Conservation (phyloP, 2,888 invertebrate species). For the Caradrina kadenii region DNA sequence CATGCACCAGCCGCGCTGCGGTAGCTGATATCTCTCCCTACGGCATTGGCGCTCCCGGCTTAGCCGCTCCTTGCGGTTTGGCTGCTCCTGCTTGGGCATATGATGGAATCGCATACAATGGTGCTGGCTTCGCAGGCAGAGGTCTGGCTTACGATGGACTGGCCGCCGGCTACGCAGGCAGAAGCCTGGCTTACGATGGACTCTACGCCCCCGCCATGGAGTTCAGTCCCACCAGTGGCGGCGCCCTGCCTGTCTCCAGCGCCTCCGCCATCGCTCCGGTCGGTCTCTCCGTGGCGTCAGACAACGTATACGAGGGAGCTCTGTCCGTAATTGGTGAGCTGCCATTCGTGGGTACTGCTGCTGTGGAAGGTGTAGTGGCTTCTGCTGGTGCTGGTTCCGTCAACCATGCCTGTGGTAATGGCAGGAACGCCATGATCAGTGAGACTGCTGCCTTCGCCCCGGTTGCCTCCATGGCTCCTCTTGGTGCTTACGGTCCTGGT, state of each 20-base stretch:
- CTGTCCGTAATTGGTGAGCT: conserved; percentile 10
- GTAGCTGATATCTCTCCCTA: not conserved
- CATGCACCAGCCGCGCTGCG: not conserved
- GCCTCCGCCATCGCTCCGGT: not conserved
- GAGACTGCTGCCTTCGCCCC: conserved; percentile 28
- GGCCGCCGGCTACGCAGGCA: not conserved
- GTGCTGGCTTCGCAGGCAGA: not conserved
- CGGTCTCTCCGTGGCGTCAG: not conserved
- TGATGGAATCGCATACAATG: not conserved
- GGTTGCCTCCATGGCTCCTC: conserved; percentile 53
- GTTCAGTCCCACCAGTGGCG: not conserved
- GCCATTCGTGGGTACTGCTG: conserved; percentile 10
- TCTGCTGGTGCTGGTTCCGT: conserved; percentile 73
- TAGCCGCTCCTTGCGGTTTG: conserved; percentile 30
- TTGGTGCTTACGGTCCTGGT: conserved; percentile 11
- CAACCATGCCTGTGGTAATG: conserved; percentile 74
- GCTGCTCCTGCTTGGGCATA: conserved; percentile 20
- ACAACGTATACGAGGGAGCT: conserved; percentile 51
- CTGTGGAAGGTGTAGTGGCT: conserved; percentile 58
- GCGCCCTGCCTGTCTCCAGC: not conserved
- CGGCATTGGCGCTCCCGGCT: not conserved
- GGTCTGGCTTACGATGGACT: too few species aligned
- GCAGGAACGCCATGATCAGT: conserved; percentile 61
- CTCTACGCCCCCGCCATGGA: conserved; percentile 36
- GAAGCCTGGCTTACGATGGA: too few species aligned